Conservation (phyloP, 2,113 vertebrate genomes). For the Centropristis striata region DNA sequence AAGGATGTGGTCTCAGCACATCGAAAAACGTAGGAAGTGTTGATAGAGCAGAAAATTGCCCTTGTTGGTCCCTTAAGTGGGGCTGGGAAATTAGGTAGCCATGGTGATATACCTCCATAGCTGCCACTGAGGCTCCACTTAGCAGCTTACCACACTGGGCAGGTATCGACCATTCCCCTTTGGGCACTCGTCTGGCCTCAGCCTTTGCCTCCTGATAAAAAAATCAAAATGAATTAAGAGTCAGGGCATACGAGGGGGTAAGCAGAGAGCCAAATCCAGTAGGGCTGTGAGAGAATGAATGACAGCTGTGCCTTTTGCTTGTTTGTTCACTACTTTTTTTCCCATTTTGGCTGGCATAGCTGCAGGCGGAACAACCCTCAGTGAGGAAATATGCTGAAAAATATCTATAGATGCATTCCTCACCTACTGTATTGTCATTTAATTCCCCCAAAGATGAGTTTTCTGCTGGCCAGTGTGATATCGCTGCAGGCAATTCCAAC, state of each 20-base stretch:
- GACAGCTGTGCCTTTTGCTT: conserved; percentile 29
- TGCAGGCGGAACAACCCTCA: neutral
- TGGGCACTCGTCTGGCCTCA: conserved; percentile 11
- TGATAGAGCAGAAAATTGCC: conserved; percentile 74
- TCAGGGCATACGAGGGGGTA: neutral
- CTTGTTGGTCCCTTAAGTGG: conserved; percentile 71
- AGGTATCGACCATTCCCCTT: conserved; percentile 46
- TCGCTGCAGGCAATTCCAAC: conserved; percentile 26
- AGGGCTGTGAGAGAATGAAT: conserved; percentile 33
- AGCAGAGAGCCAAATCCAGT: neutral
- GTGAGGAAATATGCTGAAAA: conserved; percentile 23
- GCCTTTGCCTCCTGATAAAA: conserved; percentile 32
- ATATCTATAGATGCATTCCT: conserved; percentile 37
- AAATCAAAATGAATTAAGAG: conserved; percentile 44
- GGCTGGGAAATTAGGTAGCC: conserved; percentile 71
- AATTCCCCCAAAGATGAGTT: conserved; percentile 32
- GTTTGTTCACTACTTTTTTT: conserved; percentile 1
- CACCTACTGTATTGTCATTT: conserved; percentile 33
- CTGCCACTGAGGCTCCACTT: conserved; percentile 59
- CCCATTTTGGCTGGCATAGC: neutral
- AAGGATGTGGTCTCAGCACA: conserved; percentile 37
- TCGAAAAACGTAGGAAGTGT: conserved; percentile 33
- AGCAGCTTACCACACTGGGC: conserved; percentile 46
- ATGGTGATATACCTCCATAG: conserved; percentile 57
- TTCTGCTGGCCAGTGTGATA: conserved; percentile 18